Percentiles rank a stretch among this genome's conserved stretches.
phyloP scores from a whole-genome alignment of 1,140 invertebrate species.

The Drosophila murphyi region DNA sequence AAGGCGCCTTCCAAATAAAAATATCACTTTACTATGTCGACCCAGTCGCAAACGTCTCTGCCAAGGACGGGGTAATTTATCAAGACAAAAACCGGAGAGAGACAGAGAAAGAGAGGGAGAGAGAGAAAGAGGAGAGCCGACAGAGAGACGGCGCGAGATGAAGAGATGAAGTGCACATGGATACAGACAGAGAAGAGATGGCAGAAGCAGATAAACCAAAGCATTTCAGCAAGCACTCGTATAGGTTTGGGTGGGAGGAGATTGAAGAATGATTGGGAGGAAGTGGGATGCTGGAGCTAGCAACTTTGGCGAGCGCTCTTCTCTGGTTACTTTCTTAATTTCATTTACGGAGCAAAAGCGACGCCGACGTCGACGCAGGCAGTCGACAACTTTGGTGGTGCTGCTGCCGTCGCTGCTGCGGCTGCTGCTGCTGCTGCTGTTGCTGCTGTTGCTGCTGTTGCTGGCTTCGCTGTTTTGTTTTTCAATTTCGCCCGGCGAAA shows the following conservation, averaged over 20 bases:
- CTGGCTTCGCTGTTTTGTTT: conserved; percentile 43
- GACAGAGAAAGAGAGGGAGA: conserved; percentile 28
- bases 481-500: conserved; percentile 72
- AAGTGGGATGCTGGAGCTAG: background rate
- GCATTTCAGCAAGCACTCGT: conserved; percentile 39
- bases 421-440: conserved; percentile 12
- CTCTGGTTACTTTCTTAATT: conserved; percentile 83
- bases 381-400: conserved; percentile 59
- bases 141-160: conserved; percentile 30
- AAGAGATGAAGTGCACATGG: conserved; percentile 30
- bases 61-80: conserved; percentile 82
- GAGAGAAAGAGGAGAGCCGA: conserved; percentile 5
- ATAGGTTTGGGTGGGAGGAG: conserved; percentile 13
- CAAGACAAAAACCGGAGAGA: conserved; percentile 71
- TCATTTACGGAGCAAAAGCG: conserved; percentile 71
- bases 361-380: conserved; percentile 29
- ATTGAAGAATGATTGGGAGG: background rate
- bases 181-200: conserved; percentile 42
- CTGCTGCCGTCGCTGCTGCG: conserved; percentile 3
- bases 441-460: conserved; percentile 13
- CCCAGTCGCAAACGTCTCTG: conserved; percentile 62
- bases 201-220: conserved; percentile 51
- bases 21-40: conserved; percentile 81
- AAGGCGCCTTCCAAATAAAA: conserved; percentile 67
- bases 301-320: conserved; percentile 62